phyloP scores from a whole-genome alignment of 2,888 invertebrate species.

The Gnatocerus cornutus region DNA sequence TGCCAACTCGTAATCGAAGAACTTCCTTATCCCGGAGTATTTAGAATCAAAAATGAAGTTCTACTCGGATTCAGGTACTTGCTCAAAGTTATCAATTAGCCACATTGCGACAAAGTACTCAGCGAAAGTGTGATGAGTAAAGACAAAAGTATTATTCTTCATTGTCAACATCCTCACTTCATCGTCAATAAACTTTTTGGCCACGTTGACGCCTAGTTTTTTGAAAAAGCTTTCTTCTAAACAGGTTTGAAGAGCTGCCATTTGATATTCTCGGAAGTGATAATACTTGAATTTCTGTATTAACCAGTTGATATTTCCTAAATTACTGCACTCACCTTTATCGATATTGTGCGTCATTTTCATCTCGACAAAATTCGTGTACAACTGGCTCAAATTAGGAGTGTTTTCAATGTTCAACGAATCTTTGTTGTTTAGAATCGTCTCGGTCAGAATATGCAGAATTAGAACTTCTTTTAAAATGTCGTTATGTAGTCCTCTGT shows the following conservation, averaged over 20 bases:
- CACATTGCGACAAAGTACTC: constrained; percentile 4
- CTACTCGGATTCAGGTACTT: not conserved
- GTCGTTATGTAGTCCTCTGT: not conserved
- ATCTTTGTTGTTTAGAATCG: not conserved
- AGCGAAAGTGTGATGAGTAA: not conserved
- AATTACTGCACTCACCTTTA: no score
- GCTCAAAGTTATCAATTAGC: not conserved
- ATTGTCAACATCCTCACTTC: not conserved
- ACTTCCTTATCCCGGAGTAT: constrained; percentile 2
- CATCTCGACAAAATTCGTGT: not conserved
- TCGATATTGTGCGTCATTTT: no score
- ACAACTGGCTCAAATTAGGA: not conserved
- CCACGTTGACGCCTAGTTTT: not conserved
- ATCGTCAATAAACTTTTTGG: not conserved
- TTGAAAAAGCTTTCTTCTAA: not conserved
- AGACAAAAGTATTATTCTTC: not conserved
- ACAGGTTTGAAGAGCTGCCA: not conserved
- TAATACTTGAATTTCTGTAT: constrained; percentile 1
- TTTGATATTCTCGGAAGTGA: not conserved
- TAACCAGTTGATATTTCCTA: no score
- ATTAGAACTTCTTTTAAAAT: not conserved
- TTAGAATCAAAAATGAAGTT: not conserved
- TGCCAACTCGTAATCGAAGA: constrained; percentile 4
- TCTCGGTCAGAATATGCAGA: constrained; percentile 8
- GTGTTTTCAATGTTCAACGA: no score